Base-by-base conservation (phyloP, 2,797 vertebrate genomes). In the Peromyscus aztecus region DNA sequence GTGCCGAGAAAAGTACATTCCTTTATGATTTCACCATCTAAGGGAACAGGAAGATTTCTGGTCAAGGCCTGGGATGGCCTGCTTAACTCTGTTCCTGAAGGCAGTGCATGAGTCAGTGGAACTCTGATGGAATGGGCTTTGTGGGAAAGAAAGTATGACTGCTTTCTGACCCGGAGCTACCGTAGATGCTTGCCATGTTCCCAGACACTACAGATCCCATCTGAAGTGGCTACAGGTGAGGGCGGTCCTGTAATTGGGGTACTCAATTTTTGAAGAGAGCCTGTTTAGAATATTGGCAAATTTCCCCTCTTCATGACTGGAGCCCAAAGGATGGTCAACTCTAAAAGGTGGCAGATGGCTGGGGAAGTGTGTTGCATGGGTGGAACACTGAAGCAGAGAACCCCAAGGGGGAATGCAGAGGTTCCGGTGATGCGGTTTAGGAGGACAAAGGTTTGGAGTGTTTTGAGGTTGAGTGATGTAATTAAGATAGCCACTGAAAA, bases 1-100 rank as follows among this genome's bases (percentile, higher is more conserved):
- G 37, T 63, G 34, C 23, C 46, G 76, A 97, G 94, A 89, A 92
- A 97, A 97, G 46, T 19, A 93, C 73, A 40, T 61, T 94, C 92
- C 69, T 46, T 52, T 95, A 67, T 95, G 94, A 91, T 76, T 49
- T 14, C 34, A 6, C 27, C 87, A 19, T 55, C 69, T 77, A 89
- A 94, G 83, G 87, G 29, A 40, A 85, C 31, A 55, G 89, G 57
- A 85, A 31, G 40, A 75, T 14, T 65, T 27, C 1, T 95, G 57
- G 21, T 76, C 52, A 91, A n/a, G 82, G 34, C 59, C 19, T 3
- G 84, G 75, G 29, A 65, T 71, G 75, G 43, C 21, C 46, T 75
- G 11, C 8, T 61, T 19, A n/a, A 31, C 77, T 93, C 23, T 85
- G 78, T 40, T 96, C 29, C 19, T 94, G 46, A 37, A 55, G 76